Base-by-base conservation (phyloP, 2,113 vertebrate species). In the Dicaeum eximium region DNA sequence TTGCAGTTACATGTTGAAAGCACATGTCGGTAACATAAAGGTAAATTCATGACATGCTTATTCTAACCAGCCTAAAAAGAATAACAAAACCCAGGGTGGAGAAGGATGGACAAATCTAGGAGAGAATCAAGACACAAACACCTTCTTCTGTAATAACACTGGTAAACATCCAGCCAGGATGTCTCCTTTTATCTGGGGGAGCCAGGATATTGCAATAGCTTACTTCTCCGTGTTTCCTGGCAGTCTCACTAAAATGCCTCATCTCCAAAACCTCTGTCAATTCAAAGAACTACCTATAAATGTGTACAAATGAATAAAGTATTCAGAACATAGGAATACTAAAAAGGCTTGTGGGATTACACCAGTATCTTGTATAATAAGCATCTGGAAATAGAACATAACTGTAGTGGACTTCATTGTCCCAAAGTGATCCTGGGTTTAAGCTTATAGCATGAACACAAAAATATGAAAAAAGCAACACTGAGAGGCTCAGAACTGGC, bases 81-180 rank as follows among this genome's bases (percentile, higher is more conserved):
- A 56, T 37, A 92, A 86, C 56, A 91, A 91, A 95, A 62, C 8
- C 14, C 2, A 91, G 70, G 84, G 90, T 6, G 6, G 81, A 58
- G 66, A 87, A 90, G 35, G 80, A 77, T 86, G 72, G 80, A 82
- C 65, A 95, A 94, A 92, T 79, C 88, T 42, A 87, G 80, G 73
- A 79, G 93, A 70, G 12, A 86, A 82, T 67, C 48, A 57, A 91
- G 54, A 84, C 86, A 91, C 22, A 94, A 89, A 81, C 50, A 87
- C 30, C 65, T 83, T 57, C 80, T 81, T 35, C 69, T 82, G 42
- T 69, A 94, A 71, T 62, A 92, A 79, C 56, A 88, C 27, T 38
- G 54, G 64, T 90, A 92, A 96, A 88, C 80, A 88, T 66, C 73
- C 94, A 95, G 61, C 47, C 81, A 95, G 87, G 83, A 90, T 89